Evolutionary conservation across 2,888 invertebrate species (phyloP), one percentile per base, ranked within the genome.

Genomic region (Pseudococcus jackbeardsleyi): DNA sequence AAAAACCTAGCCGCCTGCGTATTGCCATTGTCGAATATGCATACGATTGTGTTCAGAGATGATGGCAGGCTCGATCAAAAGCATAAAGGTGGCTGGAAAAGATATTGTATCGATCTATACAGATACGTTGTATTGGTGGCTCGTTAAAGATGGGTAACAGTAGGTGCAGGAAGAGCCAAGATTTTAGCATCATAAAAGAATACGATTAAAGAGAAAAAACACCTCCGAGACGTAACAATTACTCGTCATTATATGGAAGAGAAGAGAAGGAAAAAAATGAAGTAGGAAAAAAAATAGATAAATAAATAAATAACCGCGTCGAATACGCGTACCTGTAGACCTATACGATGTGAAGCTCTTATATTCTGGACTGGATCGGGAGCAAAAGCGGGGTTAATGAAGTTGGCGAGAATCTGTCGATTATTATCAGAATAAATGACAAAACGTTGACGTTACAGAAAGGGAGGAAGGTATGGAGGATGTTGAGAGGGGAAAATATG

Each of bases 171-270:
- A 72, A 72, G 72, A 72, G 79, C 42, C 8, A 46, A 82, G 46
- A 82, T 82, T 82, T 82, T 82, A 82, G 79, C 79, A 82, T 82
- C 46, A 82, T 82, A 82, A 82, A 82, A 82, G 79, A 82, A 82
- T 46, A 82, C 79, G 79, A 82, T 82, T 82, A 82, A 82, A 82
- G 46, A 46, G 19, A 19, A 46, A 82, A 82, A 82, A 82, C 42
- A 46, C 19, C 46, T 46, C 46, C 46, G 1, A n/a, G 46, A 46
- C 46, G 79, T 82, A 82, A 82, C 79, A 82, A 82, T 82, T 82
- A 82, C 79, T 46, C 42, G 46, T 82, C 79, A 46, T 82, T 82
- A 82, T 46, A 82, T 64, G 22, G 64, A 64, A 64, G 26, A 33
- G 26, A 33, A 33, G 26, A 33, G 64, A 11, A 64, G 59, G 19